Evolutionary conservation across 2,113 vertebrate genomes (phyloP).

Genomic region (Rhea americana): DNA sequence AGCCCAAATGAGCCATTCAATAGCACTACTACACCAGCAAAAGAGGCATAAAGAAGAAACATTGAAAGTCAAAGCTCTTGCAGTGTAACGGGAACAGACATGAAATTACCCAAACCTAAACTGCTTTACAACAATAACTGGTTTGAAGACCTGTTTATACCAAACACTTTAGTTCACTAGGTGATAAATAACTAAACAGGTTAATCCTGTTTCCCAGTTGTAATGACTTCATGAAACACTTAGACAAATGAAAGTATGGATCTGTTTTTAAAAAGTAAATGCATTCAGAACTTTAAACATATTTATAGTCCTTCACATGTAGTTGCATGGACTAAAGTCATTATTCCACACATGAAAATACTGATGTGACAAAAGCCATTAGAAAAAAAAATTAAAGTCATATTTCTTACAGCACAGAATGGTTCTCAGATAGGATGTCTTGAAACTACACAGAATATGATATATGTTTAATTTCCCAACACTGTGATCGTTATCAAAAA

Average conservation of each 20-base stretch:
- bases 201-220: constrained; percentile 9
- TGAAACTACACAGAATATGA: constrained; percentile 11
- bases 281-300: background rate
- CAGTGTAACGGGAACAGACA: too few species aligned
- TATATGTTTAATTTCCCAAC: constrained; percentile 49
- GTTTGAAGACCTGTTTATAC: background rate
- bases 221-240: background rate
- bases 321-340: background rate
- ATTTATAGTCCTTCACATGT: background rate
- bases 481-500: constrained; percentile 22
- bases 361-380: background rate
- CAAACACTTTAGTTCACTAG: background rate
- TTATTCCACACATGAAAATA: constrained; percentile 25
- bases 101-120: constrained; percentile 2
- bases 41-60: constrained; percentile 60
- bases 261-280: background rate
- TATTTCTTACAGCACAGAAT: constrained; percentile 32
- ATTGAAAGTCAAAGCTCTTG: background rate
- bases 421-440: background rate
- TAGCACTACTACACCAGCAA: background rate
- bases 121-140: constrained; percentile 19
- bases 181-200: constrained; percentile 12
- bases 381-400: constrained; percentile 42
- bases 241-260: background rate
- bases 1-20: constrained; percentile 62